Evolutionary conservation across 2,888 invertebrate genomes (phyloP).

Genomic region (Hecatera dysodea): DNA sequence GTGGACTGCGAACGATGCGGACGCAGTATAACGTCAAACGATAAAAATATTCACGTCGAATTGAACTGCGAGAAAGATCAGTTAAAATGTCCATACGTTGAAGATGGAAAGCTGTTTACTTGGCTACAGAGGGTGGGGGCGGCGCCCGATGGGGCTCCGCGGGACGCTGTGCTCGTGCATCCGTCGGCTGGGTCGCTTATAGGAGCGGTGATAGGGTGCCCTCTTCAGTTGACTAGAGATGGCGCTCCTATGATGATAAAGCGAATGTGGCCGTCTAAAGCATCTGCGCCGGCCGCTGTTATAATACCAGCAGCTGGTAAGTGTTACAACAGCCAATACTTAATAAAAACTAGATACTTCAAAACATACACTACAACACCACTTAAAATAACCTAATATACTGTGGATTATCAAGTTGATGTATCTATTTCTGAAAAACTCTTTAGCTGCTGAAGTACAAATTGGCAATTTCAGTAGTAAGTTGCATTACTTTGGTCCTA

Average conservation of each 20-base stretch:
- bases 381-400: no score
- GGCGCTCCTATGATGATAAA: constrained; percentile 83
- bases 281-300: constrained; percentile 85
- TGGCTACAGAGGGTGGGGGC: constrained; percentile 83
- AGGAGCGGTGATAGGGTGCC: constrained; percentile 84
- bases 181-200: constrained; percentile 83
- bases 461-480: no score
- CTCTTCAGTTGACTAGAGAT: constrained; percentile 79
- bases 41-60: constrained; percentile 89
- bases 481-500: no score
- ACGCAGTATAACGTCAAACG: constrained; percentile 90
- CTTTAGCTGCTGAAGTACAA: no score
- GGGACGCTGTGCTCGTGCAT: constrained; percentile 83
- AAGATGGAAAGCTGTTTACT: constrained; percentile 76
- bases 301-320: constrained; percentile 85
- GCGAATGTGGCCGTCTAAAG: constrained; percentile 88
- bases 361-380: no score
- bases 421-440: no score
- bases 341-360: no score
- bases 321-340: not conserved
- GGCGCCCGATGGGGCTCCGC: constrained; percentile 81
- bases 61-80: constrained; percentile 88
- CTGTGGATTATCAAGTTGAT: no score
- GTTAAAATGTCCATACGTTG: constrained; percentile 85
- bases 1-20: constrained; percentile 92